Conservation (phyloP, 2,113 vertebrate species). For the Elephas maximus region DNA sequence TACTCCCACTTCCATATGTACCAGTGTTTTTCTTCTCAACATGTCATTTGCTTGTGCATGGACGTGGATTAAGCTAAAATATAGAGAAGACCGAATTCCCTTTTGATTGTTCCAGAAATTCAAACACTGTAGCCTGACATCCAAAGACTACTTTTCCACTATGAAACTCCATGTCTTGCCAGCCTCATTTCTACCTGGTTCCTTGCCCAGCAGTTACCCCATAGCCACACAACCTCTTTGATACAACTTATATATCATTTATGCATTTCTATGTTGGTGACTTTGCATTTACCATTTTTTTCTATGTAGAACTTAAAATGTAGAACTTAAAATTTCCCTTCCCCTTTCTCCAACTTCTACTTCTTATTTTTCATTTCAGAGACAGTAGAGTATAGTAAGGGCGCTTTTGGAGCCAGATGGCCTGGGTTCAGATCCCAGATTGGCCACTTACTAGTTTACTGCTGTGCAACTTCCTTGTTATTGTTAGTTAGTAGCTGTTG, state of each 20-base stretch:
- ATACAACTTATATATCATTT: not conserved
- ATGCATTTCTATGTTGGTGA: not conserved
- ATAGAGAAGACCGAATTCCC: not conserved
- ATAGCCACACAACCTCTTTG: not conserved
- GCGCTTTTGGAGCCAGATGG: not conserved
- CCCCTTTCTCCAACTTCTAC: not conserved
- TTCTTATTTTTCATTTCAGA: constrained; percentile 12
- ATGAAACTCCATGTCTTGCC: not conserved
- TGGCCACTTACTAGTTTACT: not conserved
- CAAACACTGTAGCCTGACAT: not conserved
- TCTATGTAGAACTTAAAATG: not conserved
- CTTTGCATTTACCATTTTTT: not conserved
- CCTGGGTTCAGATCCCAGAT: not conserved
- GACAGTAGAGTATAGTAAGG: not conserved
- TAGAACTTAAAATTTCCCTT: not conserved
- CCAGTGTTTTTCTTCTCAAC: not conserved
- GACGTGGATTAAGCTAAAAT: not conserved
- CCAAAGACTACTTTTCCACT: not conserved
- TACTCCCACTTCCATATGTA: not conserved
- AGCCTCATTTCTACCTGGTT: not conserved
- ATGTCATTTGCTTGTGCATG: not conserved
- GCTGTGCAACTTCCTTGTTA: not conserved
- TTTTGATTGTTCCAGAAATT: not conserved
- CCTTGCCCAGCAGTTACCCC: not conserved
- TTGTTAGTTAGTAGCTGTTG: not conserved